Percentiles rank a stretch among this genome's conserved stretches.
phyloP scores from a whole-genome alignment of 2,888 invertebrate species.

The Lypha dubia region DNA sequence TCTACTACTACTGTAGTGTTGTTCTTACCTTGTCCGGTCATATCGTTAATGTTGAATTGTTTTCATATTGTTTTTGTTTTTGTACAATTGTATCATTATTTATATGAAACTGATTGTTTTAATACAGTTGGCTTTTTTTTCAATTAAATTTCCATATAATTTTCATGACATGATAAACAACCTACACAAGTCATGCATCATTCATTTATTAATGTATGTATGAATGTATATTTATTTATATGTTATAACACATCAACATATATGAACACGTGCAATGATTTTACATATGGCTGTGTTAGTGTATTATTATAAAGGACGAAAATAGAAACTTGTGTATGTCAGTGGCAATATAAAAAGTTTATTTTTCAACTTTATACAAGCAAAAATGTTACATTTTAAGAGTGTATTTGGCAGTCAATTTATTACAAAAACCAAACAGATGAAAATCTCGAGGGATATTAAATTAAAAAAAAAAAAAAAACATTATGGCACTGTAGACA shows the following conservation, averaged over 20 bases:
- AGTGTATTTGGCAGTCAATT: constrained; percentile 68
- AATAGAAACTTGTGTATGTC: constrained; percentile 15
- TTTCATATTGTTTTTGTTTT: constrained; percentile 15
- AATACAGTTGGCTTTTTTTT: constrained; percentile 80
- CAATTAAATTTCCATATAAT: constrained; percentile 82
- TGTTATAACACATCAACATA: not conserved
- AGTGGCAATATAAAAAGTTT: constrained; percentile 14
- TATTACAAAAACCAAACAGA: constrained; percentile 59
- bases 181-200: constrained; percentile 76
- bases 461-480: constrained; percentile 42
- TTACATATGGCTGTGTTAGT: not conserved
- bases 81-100: constrained; percentile 47
- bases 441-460: constrained; percentile 65
- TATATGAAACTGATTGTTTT: constrained; percentile 67
- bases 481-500: not conserved
- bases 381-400: constrained; percentile 50
- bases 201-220: constrained; percentile 52
- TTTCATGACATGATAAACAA: constrained; percentile 81
- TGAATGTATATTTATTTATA: not conserved
- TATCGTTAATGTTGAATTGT: constrained; percentile 22
- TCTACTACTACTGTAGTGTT: too few relatives aligned
- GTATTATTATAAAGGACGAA: not conserved
- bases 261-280: not conserved
- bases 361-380: not conserved
- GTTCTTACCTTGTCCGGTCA: not conserved